Percentiles rank a stretch among this genome's conserved stretches.
Evolutionary conservation across 1,140 invertebrate genomes (phyloP).

Genomic region (Rhagoletis pomonella): DNA sequence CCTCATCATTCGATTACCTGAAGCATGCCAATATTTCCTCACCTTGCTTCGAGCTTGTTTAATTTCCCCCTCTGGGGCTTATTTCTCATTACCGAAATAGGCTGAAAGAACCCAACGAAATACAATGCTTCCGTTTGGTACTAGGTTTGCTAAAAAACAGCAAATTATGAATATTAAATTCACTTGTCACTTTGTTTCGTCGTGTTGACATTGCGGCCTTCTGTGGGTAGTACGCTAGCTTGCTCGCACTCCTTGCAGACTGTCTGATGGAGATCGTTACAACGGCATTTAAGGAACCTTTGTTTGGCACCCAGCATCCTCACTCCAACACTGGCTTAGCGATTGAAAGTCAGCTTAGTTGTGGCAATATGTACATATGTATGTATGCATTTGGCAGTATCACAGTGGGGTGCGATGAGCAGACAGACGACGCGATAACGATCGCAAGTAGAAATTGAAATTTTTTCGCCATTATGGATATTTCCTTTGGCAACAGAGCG

Average conservation of each 20-base stretch:
- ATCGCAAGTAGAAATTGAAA: constrained; percentile 24
- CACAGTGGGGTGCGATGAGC: constrained; percentile 1
- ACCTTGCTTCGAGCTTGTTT: too few relatives aligned
- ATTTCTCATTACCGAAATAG: neutral
- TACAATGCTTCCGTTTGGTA: neutral
- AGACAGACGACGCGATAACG: constrained; percentile 31
- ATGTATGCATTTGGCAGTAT: neutral
- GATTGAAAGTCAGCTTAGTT: neutral
- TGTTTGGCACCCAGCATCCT: neutral
- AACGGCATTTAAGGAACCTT: neutral
- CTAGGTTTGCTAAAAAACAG: neutral
- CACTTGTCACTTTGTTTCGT: constrained; percentile 34
- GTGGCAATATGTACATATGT: neutral
- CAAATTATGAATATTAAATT: constrained; percentile 28
- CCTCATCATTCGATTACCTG: too few relatives aligned
- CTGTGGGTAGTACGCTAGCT: neutral
- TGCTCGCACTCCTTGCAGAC: neutral
- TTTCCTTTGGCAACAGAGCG: constrained; percentile 7
- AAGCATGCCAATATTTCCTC: too few relatives aligned
- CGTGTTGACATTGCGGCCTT: neutral
- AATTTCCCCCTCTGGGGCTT: too few relatives aligned
- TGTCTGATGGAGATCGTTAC: neutral
- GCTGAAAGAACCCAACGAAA: neutral
- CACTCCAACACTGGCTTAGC: constrained; percentile 3
- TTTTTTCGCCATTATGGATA: constrained; percentile 10